Evolutionary conservation across 35 echinoderm and acorn worm genomes (phyloP).

Genomic region (Apostichopus californicus): DNA sequence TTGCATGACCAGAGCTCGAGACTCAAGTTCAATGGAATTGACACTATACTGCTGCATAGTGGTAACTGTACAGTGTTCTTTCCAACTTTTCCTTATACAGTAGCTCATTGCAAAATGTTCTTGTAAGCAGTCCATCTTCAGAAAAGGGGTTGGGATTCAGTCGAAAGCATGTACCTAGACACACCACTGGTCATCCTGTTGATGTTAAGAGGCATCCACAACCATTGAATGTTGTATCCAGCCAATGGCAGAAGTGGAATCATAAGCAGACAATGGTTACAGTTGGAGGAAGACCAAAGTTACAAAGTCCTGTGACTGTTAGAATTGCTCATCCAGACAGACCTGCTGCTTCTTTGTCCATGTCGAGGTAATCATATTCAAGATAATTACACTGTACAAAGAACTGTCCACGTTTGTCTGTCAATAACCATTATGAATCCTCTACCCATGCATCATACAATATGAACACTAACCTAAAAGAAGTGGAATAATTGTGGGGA

Average conservation of each 20-base stretch:
- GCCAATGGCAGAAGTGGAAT: conserved; percentile 39
- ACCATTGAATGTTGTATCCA: background rate
- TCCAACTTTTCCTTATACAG: background rate
- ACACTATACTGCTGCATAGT: too few species aligned
- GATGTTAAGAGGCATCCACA: background rate
- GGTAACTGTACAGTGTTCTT: too few species aligned
- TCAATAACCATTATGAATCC: too few species aligned
- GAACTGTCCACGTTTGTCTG: too few species aligned
- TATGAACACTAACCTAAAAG: too few species aligned
- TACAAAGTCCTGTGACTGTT: conserved; percentile 36
- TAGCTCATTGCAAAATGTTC: background rate
- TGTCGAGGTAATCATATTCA: background rate
- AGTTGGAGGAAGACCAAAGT: conserved; percentile 9
- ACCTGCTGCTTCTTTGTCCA: background rate
- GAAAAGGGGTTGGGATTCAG: conserved; percentile 2
- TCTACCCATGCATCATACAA: too few species aligned
- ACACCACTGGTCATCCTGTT: conserved; percentile 21
- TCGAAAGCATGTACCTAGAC: background rate
- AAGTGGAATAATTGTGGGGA: too few species aligned
- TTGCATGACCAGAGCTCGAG: too few species aligned
- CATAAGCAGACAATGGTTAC: conserved; percentile 1
- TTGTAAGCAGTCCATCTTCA: conserved; percentile 2
- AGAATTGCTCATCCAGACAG: conserved; percentile 35
- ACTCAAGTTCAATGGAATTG: too few species aligned
- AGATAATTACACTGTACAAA: too few species aligned